These are phyloP conservation scores for Ochotona curzoniae DNA, from an alignment of 2,113 vertebrate species.

Conservation along the genomic window DNA sequence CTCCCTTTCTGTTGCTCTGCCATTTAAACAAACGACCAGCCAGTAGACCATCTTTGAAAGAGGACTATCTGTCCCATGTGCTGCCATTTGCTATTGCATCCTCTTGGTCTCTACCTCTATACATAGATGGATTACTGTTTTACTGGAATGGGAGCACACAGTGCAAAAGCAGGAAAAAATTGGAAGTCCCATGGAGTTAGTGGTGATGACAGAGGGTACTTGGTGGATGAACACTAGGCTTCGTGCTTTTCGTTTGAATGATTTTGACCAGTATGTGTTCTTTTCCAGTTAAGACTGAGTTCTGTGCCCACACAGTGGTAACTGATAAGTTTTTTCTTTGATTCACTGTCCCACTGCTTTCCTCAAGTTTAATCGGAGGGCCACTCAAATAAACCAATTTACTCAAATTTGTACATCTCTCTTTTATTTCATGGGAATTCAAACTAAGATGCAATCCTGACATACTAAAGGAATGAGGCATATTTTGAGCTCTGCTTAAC, in stretches of 20 bases:
- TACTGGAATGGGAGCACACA: neutral
- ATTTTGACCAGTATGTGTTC: neutral
- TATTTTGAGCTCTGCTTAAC: neutral
- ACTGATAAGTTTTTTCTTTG: neutral
- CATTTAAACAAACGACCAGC: too few species aligned
- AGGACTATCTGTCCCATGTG: neutral
- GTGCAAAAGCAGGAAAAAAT: neutral
- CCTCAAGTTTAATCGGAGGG: neutral
- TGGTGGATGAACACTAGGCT: neutral
- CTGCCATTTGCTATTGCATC: neutral
- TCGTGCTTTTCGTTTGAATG: neutral
- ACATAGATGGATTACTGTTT: neutral
- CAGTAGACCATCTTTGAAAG: too few species aligned
- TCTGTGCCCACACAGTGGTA: neutral
- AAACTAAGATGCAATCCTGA: neutral
- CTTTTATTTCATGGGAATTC: neutral
- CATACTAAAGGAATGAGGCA: neutral
- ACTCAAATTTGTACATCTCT: neutral
- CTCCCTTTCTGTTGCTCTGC: too few species aligned
- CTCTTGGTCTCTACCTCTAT: neutral
- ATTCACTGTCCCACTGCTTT: neutral
- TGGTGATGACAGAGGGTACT: neutral
- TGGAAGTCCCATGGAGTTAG: neutral
- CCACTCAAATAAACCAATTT: constrained; percentile 14
- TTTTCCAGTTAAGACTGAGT: neutral